Conservation (phyloP, 1,140 invertebrate genomes). For the Aleiodes sp. region DNA sequence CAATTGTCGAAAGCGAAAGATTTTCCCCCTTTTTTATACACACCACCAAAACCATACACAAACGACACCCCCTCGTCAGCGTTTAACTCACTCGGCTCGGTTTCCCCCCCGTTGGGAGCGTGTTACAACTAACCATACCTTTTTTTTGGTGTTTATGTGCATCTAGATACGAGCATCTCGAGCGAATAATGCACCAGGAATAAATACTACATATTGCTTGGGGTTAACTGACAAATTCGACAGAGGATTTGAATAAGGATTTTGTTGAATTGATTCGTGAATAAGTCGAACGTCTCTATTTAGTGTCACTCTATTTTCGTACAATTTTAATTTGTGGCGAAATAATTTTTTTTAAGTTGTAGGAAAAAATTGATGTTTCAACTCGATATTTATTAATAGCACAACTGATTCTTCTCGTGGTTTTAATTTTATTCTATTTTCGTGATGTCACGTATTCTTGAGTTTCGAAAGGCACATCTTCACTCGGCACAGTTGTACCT, state of each 20-base stretch:
- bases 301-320: too few species aligned
- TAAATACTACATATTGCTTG: constrained; percentile 55
- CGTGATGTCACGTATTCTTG: not conserved
- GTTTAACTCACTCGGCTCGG: constrained; percentile 20
- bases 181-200: constrained; percentile 45
- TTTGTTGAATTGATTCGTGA: constrained; percentile 18
- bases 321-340: too few species aligned
- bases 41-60: constrained; percentile 29
- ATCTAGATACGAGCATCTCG: constrained; percentile 25
- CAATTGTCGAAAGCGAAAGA: constrained; percentile 26
- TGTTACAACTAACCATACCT: not conserved
- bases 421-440: not conserved
- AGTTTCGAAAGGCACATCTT: constrained; percentile 11
- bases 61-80: constrained; percentile 3
- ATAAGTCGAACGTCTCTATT: too few species aligned
- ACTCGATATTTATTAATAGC: too few species aligned
- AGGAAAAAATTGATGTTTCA: too few species aligned
- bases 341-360: too few species aligned
- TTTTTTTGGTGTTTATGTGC: constrained; percentile 10
- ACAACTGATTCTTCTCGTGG: not conserved
- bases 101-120: not conserved
- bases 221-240: constrained; percentile 44
- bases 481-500: not conserved
- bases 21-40: constrained; percentile 15
- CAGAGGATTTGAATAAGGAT: constrained; percentile 50